A percentile compares a stretch with the other conserved stretches of the same genome.
phyloP scores from a whole-genome alignment of 2,113 vertebrate genomes.

The Corythoichthys haematopterus region DNA sequence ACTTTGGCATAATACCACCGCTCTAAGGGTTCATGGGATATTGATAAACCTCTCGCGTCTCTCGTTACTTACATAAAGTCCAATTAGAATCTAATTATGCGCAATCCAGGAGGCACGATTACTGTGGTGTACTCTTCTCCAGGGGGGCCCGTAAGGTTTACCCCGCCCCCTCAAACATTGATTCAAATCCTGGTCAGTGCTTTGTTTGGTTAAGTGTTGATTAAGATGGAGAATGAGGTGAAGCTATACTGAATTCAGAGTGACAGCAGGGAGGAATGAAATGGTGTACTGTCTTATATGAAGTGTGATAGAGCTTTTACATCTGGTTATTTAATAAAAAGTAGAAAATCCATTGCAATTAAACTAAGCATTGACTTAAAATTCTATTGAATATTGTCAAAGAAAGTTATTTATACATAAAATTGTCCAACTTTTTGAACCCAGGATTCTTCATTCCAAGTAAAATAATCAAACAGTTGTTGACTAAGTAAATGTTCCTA shows the following conservation, averaged over 20 bases:
- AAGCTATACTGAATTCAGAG: conserved; percentile 13
- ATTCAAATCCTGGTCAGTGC: conserved; percentile 31
- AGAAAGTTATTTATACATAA: background rate
- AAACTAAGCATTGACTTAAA: background rate
- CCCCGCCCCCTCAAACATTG: conserved; percentile 31
- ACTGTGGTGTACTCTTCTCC: conserved; percentile 58
- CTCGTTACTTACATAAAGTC: conserved; percentile 67
- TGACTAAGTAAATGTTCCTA: background rate
- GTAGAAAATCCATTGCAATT: background rate
- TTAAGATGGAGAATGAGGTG: conserved; percentile 33
- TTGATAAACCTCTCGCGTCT: conserved; percentile 69
- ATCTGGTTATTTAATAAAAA: background rate
- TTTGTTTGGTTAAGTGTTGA: conserved; percentile 40
- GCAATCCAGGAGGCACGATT: conserved; percentile 64
- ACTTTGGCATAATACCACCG: conserved; percentile 53
- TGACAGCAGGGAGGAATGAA: conserved; percentile 15
- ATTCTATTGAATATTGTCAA: background rate
- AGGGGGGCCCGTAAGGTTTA: conserved; percentile 53
- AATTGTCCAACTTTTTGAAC: background rate
- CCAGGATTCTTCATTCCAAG: background rate
- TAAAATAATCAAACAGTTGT: background rate
- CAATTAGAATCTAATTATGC: conserved; percentile 77
- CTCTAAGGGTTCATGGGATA: conserved; percentile 70
- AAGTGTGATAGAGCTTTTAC: background rate
- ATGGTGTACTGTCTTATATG: background rate